These are phyloP conservation scores for Tubulanus polymorphus DNA, from an alignment of 2,888 invertebrate genomes.

Conservation along the genomic window DNA sequence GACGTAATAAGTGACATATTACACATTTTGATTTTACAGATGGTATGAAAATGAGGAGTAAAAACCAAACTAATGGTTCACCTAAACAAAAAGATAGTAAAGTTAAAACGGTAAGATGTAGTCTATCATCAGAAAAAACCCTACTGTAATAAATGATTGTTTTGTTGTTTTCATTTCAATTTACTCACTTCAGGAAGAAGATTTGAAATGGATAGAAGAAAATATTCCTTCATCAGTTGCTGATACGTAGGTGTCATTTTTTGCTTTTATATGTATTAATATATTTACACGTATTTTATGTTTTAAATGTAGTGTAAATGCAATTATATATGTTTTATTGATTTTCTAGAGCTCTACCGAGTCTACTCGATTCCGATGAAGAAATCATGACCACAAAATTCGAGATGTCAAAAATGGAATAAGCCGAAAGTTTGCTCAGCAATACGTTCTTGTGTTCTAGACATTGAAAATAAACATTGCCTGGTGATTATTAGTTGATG, in stretches of 20 bases:
- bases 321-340: background rate
- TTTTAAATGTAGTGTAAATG: background rate
- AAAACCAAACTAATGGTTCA: slow-evolving; percentile 30
- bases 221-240: slow-evolving; percentile 1
- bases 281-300: too few species aligned
- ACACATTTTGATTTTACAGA: slow-evolving; percentile 34
- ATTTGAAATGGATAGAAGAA: background rate
- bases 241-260: too few species aligned
- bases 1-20: too few species aligned
- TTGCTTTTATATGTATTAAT: too few species aligned
- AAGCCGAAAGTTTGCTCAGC: too few species aligned
- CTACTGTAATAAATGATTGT: background rate
- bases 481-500: too few species aligned
- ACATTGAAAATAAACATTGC: too few species aligned
- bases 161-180: too few species aligned
- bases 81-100: slow-evolving; percentile 29
- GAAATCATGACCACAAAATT: slow-evolving; percentile 51
- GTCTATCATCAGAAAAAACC: too few species aligned
- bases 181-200: background rate
- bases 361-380: slow-evolving; percentile 50
- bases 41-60: slow-evolving; percentile 50
- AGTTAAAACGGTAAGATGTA: slow-evolving; percentile 5
- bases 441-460: too few species aligned
- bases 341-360: slow-evolving; percentile 29
- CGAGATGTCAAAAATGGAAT: slow-evolving; percentile 53